A percentile compares a stretch with the other conserved stretches of the same genome.
phyloP scores from a whole-genome alignment of 2,797 vertebrate species.

The Schizopygopsis malacanthus region DNA sequence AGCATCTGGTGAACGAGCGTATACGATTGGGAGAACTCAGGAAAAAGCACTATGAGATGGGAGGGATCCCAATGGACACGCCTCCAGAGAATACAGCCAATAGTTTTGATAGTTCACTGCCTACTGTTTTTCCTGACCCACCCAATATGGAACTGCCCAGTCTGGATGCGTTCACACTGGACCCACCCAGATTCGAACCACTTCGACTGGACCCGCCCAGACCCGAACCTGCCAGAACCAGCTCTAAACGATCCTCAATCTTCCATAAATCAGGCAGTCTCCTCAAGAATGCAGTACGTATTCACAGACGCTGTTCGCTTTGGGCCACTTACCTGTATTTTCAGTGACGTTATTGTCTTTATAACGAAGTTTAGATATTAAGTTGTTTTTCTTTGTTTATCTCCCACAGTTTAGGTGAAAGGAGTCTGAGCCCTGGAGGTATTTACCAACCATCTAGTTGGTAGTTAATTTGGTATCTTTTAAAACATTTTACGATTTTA shows the following conservation, averaged over 20 bases:
- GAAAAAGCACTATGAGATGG: constrained; percentile 91
- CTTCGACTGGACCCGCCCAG: constrained; percentile 39
- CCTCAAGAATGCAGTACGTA: constrained; percentile 75
- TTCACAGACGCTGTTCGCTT: not conserved
- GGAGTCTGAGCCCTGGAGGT: not conserved
- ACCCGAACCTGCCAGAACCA: constrained; percentile 43
- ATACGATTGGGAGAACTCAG: constrained; percentile 91
- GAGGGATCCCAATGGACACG: not conserved
- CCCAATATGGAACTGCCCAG: constrained; percentile 38
- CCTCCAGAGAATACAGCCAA: constrained; percentile 11
- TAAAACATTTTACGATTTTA: not conserved
- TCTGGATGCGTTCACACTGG: constrained; percentile 36
- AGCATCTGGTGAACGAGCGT: constrained; percentile 88
- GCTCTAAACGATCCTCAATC: constrained; percentile 68
- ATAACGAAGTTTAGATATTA: not conserved
- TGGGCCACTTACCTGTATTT: not conserved
- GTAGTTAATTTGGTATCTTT: not conserved
- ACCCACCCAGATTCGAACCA: constrained; percentile 22
- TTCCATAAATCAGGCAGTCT: constrained; percentile 76
- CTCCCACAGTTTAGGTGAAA: constrained; percentile 73
- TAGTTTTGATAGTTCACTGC: constrained; percentile 58
- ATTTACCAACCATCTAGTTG: not conserved
- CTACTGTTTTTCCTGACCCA: constrained; percentile 39
- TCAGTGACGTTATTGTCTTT: not conserved
- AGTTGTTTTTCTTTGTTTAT: constrained; percentile 30